Evolutionary conservation across 1,140 invertebrate species (phyloP).

Genomic region (Drosophila carrolli): DNA sequence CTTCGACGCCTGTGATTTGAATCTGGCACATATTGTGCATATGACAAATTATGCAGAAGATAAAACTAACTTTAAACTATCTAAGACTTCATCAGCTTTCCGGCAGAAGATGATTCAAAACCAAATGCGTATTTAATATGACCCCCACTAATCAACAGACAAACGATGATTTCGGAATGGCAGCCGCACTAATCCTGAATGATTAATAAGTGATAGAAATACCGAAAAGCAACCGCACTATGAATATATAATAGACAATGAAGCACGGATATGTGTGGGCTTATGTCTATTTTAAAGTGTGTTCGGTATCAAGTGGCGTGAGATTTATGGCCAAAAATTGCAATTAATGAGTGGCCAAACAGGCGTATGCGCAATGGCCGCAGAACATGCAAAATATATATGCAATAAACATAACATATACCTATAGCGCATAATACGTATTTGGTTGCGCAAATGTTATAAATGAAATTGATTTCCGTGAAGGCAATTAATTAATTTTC

Average conservation of each 20-base stretch:
- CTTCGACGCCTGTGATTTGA: constrained; percentile 34
- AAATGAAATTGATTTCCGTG: constrained; percentile 42
- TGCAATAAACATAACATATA: neutral
- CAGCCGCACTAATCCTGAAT: constrained; percentile 45
- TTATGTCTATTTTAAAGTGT: constrained; percentile 52
- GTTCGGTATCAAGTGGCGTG: constrained; percentile 35
- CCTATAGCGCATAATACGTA: constrained; percentile 11
- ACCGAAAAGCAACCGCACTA: constrained; percentile 18
- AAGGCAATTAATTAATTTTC: constrained; percentile 36
- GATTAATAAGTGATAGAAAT: constrained; percentile 74
- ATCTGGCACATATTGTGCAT: constrained; percentile 42
- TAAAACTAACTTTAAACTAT: constrained; percentile 19
- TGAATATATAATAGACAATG: constrained; percentile 20
- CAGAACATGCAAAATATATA: constrained; percentile 13
- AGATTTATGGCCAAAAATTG: constrained; percentile 69
- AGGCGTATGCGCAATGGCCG: constrained; percentile 50
- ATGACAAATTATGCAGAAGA: constrained; percentile 64
- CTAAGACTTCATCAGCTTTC: constrained; percentile 7
- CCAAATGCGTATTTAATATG: constrained; percentile 60
- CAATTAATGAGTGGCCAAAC: constrained; percentile 58
- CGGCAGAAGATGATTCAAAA: constrained; percentile 3
- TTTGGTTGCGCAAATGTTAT: constrained; percentile 9
- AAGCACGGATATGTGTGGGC: constrained; percentile 13
- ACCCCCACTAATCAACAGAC: constrained; percentile 29
- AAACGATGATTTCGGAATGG: constrained; percentile 27